Conservation (phyloP, 1,140 invertebrate genomes). For the Drosophila chauvacae region DNA sequence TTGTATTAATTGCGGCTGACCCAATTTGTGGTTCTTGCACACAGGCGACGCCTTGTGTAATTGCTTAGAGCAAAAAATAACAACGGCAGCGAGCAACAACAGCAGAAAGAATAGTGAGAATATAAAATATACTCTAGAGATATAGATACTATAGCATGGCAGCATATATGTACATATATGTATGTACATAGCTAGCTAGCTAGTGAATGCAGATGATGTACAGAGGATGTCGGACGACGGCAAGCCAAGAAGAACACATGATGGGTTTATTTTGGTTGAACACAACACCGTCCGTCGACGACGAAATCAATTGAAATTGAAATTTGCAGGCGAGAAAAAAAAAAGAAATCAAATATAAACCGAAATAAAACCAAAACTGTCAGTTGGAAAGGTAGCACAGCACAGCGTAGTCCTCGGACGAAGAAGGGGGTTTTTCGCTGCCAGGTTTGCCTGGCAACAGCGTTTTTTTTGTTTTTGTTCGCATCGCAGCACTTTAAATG, state of each 20-base stretch:
- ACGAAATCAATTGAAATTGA: constrained; percentile 76
- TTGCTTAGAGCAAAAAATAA: constrained; percentile 55
- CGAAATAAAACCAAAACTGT: constrained; percentile 35
- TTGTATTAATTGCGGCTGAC: constrained; percentile 75
- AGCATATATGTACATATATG: neutral
- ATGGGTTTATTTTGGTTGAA: constrained; percentile 56
- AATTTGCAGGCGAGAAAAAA: constrained; percentile 39
- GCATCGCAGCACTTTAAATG: constrained; percentile 33
- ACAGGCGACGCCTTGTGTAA: constrained; percentile 42
- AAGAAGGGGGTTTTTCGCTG: constrained; percentile 2
- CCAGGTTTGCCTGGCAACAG: constrained; percentile 29
- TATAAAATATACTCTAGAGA: constrained; percentile 24
- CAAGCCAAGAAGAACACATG: constrained; percentile 28
- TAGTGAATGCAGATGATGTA: constrained; percentile 21
- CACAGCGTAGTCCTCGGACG: constrained; percentile 2
- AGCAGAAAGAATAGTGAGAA: constrained; percentile 5
- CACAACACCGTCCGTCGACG: neutral
- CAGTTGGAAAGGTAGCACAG: constrained; percentile 29
- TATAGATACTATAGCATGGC: constrained; percentile 8
- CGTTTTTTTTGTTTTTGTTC: neutral
- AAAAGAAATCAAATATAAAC: constrained; percentile 22
- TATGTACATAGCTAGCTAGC: neutral
- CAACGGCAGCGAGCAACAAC: neutral
- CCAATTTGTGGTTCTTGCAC: constrained; percentile 64
- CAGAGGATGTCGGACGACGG: constrained; percentile 1